Conservation (phyloP, 2,797 vertebrate genomes). For the Hippocampus kuda region DNA sequence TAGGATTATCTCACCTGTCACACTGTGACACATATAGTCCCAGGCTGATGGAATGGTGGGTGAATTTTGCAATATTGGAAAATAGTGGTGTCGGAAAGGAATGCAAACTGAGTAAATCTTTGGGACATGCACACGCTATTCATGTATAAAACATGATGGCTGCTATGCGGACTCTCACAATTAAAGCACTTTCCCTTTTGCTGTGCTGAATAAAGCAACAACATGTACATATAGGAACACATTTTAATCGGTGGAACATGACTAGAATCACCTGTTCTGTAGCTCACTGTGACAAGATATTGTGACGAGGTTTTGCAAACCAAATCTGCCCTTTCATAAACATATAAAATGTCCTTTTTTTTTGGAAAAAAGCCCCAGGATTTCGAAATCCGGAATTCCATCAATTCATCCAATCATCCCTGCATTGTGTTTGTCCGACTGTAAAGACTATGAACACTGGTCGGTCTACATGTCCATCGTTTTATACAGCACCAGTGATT, state of each 20-base stretch:
- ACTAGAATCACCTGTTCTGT: not conserved
- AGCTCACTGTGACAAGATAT: not conserved
- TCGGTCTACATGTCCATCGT: no score
- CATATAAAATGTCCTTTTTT: not conserved
- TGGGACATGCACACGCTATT: slow-evolving; percentile 9
- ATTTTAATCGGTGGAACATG: not conserved
- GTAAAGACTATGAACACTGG: not conserved
- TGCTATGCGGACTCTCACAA: not conserved
- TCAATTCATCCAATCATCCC: not conserved
- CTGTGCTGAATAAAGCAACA: not conserved
- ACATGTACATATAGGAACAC: not conserved
- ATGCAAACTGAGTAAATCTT: slow-evolving; percentile 45
- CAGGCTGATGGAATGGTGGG: slow-evolving; percentile 32
- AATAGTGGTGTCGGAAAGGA: slow-evolving; percentile 37
- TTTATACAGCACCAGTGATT: no score
- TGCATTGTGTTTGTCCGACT: not conserved
- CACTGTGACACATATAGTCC: slow-evolving; percentile 51
- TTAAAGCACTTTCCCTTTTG: not conserved
- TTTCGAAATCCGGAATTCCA: not conserved
- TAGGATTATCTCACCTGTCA: slow-evolving; percentile 58
- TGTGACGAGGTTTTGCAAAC: not conserved
- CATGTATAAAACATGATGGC: not conserved
- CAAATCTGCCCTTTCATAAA: not conserved
- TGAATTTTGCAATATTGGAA: slow-evolving; percentile 44
- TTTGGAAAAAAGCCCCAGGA: not conserved